Evolutionary conservation across 2,113 vertebrate genomes (phyloP), one percentile per base, ranked within the genome.

Genomic region (Platichthys stellatus): DNA sequence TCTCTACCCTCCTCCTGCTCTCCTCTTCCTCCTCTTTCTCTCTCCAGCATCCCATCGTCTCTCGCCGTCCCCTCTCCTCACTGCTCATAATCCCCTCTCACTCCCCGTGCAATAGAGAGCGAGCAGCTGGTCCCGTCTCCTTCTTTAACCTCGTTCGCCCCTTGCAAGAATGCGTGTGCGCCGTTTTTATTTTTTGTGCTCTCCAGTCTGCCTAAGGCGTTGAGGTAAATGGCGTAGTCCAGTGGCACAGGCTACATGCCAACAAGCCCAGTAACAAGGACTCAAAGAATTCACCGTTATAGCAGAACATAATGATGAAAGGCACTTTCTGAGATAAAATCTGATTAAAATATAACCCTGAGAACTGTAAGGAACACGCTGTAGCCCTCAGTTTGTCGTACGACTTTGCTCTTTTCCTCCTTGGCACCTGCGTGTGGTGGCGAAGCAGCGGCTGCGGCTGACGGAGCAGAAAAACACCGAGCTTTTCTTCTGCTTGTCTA

Each of bases 381-480:
- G 4, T 51, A 20, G 49, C 49, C 8, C 2, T 21, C 51, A 54
- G 51, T 3, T n/a, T 20, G 2, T 54, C 51, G 8, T 7, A 20
- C 5, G 21, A n/a, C 3, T 28, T 21, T 20, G 3, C 26, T 12
- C 66, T 40, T 51, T 56, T 17, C n/a, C 49, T 80, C 73, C 75
- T 72, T 81, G 83, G 77, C 88, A 87, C 86, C 83, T 75, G 96
- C 95, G 89, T 90, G 82, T 92, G 93, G 92, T 74, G 90, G 92
- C 80, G 92, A 78, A 91, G 90, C 92, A 92, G 93, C 93, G 92
- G 92, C 95, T 92, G 89, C 72, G 87, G 79, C 92, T 90, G 82
- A 89, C 85, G 89, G 91, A 89, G 93, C 94, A 94, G 95, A 97
- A 97, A 96, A 96, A 94, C 93, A 94, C 93, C 18, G 72, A 93